Conservation (phyloP, 2,888 invertebrate species). For the Ferrisia virgata region DNA sequence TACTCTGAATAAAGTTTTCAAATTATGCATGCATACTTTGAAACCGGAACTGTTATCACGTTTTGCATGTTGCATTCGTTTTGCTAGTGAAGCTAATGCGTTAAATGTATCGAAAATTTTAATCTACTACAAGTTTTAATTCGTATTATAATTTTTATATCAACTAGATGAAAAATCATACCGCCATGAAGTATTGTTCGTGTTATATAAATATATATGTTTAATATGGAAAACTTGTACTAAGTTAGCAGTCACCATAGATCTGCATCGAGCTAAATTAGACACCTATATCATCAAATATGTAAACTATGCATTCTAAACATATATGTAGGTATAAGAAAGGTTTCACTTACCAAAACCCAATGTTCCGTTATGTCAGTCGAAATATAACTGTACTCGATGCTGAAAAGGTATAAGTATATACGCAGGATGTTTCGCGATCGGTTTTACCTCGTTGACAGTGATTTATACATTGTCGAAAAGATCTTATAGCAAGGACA, state of each 20-base stretch:
- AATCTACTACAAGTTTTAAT: not conserved
- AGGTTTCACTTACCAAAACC: not conserved
- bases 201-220: too few relatives aligned
- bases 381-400: not conserved
- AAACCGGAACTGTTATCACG: not conserved
- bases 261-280: too few relatives aligned
- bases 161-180: not conserved
- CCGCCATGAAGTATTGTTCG: not conserved
- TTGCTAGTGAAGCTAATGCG: conserved; percentile 6
- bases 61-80: not conserved
- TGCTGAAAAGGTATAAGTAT: not conserved
- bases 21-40: not conserved
- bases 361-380: not conserved
- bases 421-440: not conserved
- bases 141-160: not conserved
- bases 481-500: not conserved
- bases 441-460: not conserved
- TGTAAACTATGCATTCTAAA: not conserved
- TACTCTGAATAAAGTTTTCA: not conserved
- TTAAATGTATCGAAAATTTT: conserved; percentile 9
- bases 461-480: conserved; percentile 11
- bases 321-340: not conserved
- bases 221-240: too few relatives aligned
- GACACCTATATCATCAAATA: too few relatives aligned
- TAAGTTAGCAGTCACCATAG: too few relatives aligned